These are phyloP conservation scores for Julus scandinavius DNA, from an alignment of 2,888 invertebrate species.

Conservation along the genomic window DNA sequence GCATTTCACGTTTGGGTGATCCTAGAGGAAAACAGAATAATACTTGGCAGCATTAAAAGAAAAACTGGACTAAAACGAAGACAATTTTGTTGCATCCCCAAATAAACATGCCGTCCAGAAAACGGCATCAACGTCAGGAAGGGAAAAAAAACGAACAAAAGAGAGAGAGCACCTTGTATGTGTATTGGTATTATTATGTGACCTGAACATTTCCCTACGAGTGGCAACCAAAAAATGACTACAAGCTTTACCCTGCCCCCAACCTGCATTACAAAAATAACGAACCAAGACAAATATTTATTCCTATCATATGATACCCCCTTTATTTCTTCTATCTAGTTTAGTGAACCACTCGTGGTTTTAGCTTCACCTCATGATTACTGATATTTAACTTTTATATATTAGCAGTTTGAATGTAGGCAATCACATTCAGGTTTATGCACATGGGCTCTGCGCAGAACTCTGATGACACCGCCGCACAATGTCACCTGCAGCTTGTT, in stretches of 20 bases:
- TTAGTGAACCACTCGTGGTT: not conserved
- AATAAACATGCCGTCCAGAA: slow-evolving; percentile 39
- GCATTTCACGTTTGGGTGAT: slow-evolving; percentile 4
- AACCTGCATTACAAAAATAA: not conserved
- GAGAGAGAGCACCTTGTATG: slow-evolving; percentile 43
- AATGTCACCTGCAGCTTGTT: not conserved
- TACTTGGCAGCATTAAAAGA: slow-evolving; percentile 31
- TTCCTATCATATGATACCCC: slow-evolving; percentile 2
- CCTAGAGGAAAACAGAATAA: not conserved
- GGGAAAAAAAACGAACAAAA: slow-evolving; percentile 10
- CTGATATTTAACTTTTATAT: not conserved
- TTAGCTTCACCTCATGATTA: not conserved
- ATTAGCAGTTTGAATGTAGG: not conserved
- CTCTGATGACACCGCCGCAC: not conserved
- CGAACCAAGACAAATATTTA: not conserved
- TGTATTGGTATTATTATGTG: slow-evolving; percentile 33
- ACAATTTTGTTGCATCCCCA: slow-evolving; percentile 5
- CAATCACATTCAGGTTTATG: not conserved
- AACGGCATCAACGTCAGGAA: slow-evolving; percentile 37
- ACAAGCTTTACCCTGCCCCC: not conserved
- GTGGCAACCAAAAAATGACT: slow-evolving; percentile 1
- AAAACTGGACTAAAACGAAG: slow-evolving; percentile 1
- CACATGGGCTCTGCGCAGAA: not conserved
- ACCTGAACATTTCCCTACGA: slow-evolving; percentile 19
- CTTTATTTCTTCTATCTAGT: not conserved